These are phyloP conservation scores for Diphyllodes magnificus DNA, from an alignment of 2,113 vertebrate species.

Conservation along the genomic window DNA sequence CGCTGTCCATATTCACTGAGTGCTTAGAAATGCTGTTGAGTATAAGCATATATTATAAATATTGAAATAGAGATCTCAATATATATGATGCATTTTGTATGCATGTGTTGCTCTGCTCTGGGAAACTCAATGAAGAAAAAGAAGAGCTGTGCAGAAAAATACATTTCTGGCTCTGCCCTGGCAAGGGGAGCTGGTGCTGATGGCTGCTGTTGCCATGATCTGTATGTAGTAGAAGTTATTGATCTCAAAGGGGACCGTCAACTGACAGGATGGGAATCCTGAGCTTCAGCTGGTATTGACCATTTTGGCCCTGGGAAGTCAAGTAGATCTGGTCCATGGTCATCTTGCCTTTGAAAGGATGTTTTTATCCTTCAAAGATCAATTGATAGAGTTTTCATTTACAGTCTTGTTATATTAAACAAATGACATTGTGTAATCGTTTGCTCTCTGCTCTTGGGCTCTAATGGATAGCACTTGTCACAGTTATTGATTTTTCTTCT, in stretches of 20 bases:
- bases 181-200: background rate
- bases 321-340: background rate
- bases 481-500: constrained; percentile 53
- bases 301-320: background rate
- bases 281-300: background rate
- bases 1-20: background rate
- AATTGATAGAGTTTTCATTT: constrained; percentile 1
- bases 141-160: background rate
- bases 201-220: background rate
- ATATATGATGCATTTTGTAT: background rate
- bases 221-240: background rate
- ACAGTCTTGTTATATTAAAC: constrained; percentile 14
- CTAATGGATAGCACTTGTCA: constrained; percentile 44
- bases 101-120: background rate
- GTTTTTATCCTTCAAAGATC: background rate
- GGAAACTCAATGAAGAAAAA: background rate
- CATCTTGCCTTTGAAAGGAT: background rate
- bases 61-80: background rate
- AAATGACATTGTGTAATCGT: background rate
- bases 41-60: background rate
- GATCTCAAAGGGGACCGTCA: background rate
- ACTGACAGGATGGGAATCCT: background rate
- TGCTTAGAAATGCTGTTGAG: background rate
- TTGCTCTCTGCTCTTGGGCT: background rate
- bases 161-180: background rate